These are phyloP conservation scores for Steinernema carpocapsae DNA, from an alignment of 2,888 invertebrate genomes.

Conservation along the genomic window DNA sequence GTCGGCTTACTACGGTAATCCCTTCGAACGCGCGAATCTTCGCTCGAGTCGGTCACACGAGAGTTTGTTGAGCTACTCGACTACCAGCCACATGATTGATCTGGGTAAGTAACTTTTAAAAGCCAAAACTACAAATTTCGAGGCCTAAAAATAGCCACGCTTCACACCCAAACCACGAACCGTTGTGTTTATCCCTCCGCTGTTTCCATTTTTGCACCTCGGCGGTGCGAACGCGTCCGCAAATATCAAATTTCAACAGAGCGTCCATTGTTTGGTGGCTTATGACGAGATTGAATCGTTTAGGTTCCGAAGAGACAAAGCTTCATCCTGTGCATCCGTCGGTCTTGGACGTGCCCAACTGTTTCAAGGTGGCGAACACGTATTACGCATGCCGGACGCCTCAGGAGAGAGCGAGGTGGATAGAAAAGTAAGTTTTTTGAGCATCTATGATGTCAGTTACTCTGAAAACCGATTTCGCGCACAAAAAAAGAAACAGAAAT, in stretches of 20 bases:
- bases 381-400: conserved; percentile 67
- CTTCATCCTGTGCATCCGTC: conserved; percentile 67
- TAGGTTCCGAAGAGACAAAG: conserved; percentile 51
- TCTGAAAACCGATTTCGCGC: too few relatives aligned
- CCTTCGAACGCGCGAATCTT: conserved; percentile 44
- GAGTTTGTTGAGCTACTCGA: conserved; percentile 60
- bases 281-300: conserved; percentile 22
- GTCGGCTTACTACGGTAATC: conserved; percentile 36
- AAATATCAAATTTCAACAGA: background rate
- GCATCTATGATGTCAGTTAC: background rate
- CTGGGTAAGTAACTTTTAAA: conserved; percentile 52
- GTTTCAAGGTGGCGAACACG: conserved; percentile 65
- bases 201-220: conserved; percentile 34
- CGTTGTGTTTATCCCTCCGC: conserved; percentile 7
- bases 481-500: too few relatives aligned
- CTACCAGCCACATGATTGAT: conserved; percentile 66
- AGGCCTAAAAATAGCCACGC: background rate
- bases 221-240: conserved; percentile 22
- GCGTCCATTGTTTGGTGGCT: background rate
- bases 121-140: background rate
- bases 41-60: conserved; percentile 65
- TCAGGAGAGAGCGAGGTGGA: conserved; percentile 66
- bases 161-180: background rate
- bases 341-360: conserved; percentile 64
- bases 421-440: conserved; percentile 61